Base-by-base conservation (phyloP, 2,888 invertebrate genomes). In the Strigamia maritima region DNA sequence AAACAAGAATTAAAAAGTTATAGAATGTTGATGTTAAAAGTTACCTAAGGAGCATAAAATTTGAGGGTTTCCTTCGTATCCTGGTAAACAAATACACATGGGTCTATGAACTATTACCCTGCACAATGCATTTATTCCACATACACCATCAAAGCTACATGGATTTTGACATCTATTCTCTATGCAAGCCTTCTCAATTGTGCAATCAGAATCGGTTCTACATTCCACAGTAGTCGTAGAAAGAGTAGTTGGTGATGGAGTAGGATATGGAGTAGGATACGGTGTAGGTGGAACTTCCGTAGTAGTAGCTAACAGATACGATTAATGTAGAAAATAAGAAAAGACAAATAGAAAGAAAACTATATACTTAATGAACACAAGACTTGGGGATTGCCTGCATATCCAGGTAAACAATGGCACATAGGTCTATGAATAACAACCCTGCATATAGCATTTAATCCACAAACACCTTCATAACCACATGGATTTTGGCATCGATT, bases 401-500 rank as follows among this genome's bases (percentile, higher is more conserved):
- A 82, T 7, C 81, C 81, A 10, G 82, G 81, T 24, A 82, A 81
- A 87, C 95, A 96, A 35, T 94, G 93, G 87, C 96, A 96, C 81
- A 93, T 91, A 0, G 95, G 93, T 83, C 90, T 89, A 86, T 95
- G 95, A 84, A 92, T 91, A 83, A 93, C 91, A 35, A 94, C 94
- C 88, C 94, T 93, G 86, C 96, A 96, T 86, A 92, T 92, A 86
- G 95, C 95, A 86, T 93, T 93, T 83, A 90, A 89, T 82, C 90
- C 91, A 86, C 95, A 95, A 82, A 89, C 90, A 83, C 91, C 91
- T 78, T 83, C 83, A 26, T 80, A 80, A 12, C 82, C 81, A 86
- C 95, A 96, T 38, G 95, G 95, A 88, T 93, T 94, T 85, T 92
- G 91, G 87, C 96, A 96, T 86, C 91, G 91, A 81, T 92, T 91